Conservation (phyloP, 2,797 vertebrate genomes). For the Argya squamiceps region DNA sequence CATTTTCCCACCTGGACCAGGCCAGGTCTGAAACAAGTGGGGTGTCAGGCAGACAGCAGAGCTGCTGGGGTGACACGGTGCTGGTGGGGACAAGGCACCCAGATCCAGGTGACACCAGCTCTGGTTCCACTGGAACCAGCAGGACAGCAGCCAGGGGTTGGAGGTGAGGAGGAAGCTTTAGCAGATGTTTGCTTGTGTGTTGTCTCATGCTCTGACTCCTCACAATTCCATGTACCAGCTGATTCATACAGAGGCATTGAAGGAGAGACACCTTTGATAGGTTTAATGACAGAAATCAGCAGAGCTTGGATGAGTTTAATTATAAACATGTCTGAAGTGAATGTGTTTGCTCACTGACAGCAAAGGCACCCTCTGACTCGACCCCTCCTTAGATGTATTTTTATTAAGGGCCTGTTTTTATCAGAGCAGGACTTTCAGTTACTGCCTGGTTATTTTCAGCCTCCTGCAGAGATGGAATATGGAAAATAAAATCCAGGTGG, state of each 20-base stretch:
- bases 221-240: not conserved
- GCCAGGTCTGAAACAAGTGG: accelerated
- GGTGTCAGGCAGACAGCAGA: not conserved
- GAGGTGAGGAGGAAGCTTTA: not conserved
- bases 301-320: not conserved
- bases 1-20: not conserved
- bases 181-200: not conserved
- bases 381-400: not conserved
- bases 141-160: accelerated
- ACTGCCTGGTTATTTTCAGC: not conserved
- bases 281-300: not conserved
- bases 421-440: not conserved
- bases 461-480: not conserved
- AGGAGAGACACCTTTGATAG: not conserved
- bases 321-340: not conserved
- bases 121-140: not conserved
- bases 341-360: not conserved
- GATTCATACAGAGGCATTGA: not conserved
- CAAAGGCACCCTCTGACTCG: not conserved
- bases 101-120: not conserved
- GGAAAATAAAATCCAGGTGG: not conserved
- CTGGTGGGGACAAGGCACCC: not conserved
- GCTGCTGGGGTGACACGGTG: not conserved
- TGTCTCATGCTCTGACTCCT: not conserved
- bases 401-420: not conserved